Conservation (phyloP, 2,797 vertebrate genomes). For the Leuciscus waleckii region DNA sequence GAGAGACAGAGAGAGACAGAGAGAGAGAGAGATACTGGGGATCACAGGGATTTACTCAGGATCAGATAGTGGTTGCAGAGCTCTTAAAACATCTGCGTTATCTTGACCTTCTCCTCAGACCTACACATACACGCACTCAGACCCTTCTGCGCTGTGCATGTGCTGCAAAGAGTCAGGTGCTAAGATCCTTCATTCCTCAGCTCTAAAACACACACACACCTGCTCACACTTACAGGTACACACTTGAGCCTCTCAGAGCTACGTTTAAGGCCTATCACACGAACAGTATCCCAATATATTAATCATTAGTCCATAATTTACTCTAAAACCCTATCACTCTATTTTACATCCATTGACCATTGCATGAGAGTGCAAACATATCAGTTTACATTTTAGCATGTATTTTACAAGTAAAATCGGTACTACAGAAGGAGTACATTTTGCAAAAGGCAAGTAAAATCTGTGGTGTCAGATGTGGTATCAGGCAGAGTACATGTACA, state of each 20-base stretch:
- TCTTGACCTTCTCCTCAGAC: conserved; percentile 32
- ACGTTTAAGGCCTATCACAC: not conserved
- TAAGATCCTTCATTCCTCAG: not conserved
- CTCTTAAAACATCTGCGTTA: conserved; percentile 43
- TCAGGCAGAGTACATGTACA: not conserved
- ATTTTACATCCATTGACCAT: not conserved
- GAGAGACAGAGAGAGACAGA: not conserved
- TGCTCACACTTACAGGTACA: not conserved
- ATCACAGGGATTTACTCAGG: conserved; percentile 44
- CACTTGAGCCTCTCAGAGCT: not conserved
- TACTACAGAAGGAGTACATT: not conserved
- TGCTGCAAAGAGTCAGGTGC: not conserved
- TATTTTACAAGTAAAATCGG: not conserved
- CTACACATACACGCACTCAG: conserved; percentile 17
- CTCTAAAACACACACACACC: conserved; percentile 7
- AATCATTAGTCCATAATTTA: not conserved
- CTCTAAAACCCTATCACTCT: not conserved
- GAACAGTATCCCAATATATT: not conserved
- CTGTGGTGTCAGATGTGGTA: not conserved
- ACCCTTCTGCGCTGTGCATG: not conserved
- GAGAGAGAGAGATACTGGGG: not conserved
- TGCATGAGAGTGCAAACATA: not conserved
- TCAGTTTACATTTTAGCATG: not conserved
- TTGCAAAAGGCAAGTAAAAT: not conserved
- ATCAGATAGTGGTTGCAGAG: conserved; percentile 49